Percentiles rank a stretch among this genome's conserved stretches.
phyloP scores from a whole-genome alignment of 1,140 invertebrate species.

The Chrysoperla carnea region DNA sequence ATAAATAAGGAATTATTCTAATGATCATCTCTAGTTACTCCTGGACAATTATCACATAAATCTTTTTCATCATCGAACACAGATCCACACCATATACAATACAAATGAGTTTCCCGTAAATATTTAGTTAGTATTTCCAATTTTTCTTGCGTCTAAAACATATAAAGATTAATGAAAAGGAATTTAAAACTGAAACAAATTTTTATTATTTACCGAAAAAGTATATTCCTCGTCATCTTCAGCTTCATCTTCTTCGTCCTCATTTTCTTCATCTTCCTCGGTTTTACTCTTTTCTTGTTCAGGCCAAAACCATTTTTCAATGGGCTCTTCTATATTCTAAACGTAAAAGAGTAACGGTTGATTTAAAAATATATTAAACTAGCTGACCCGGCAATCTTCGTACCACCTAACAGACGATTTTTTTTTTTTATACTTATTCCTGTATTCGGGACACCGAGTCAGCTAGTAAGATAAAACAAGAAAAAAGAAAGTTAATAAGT shows the following conservation, averaged over 20 bases:
- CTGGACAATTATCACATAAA: neutral
- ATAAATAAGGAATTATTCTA: neutral
- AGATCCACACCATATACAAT: neutral
- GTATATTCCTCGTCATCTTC: neutral
- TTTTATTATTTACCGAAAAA: neutral
- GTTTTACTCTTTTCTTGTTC: neutral
- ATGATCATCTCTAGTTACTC: neutral
- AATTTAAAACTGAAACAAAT: neutral
- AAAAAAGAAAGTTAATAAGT: no score
- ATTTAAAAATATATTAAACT: no score
- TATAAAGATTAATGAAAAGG: neutral
- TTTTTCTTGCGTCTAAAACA: neutral
- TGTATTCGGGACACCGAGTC: no score
- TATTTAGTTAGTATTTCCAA: neutral
- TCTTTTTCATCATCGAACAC: neutral
- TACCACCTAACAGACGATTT: no score
- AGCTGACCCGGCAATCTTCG: no score
- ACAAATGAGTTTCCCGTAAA: neutral
- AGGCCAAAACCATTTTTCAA: neutral
- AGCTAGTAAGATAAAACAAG: no score
- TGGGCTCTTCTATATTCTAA: neutral
- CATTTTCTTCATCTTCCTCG: neutral
- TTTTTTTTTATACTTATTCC: no score
- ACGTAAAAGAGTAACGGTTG: no score
- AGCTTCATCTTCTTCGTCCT: neutral